Conservation (phyloP, 2,797 vertebrate species). For the Podargus strigoides region DNA sequence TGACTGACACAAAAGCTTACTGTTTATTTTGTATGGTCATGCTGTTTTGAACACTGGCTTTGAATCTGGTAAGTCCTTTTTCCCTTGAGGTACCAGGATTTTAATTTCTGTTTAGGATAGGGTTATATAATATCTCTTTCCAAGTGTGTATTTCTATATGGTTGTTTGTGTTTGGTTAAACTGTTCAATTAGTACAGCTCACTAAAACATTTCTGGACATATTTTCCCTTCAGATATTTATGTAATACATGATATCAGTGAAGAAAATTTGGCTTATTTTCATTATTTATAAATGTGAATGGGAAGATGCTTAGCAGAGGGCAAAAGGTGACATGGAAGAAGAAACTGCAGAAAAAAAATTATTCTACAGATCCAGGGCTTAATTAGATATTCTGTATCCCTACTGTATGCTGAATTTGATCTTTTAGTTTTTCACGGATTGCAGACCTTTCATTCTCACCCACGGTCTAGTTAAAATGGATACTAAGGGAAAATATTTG, state of each 20-base stretch:
- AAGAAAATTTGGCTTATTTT: background rate
- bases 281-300: background rate
- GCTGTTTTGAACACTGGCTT: background rate
- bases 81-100: background rate
- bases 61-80: background rate
- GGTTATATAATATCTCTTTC: background rate
- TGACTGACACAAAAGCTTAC: background rate
- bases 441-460: constrained; percentile 33
- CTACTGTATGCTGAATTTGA: background rate
- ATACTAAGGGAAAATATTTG: constrained; percentile 8
- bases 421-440: constrained; percentile 27
- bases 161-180: background rate
- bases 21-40: background rate
- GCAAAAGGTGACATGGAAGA: background rate
- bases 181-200: background rate
- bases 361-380: background rate
- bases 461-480: background rate
- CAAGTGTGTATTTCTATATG: background rate
- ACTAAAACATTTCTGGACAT: background rate
- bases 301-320: background rate
- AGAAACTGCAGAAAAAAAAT: background rate
- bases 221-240: background rate
- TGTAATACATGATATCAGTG: background rate
- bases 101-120: background rate
- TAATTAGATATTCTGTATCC: constrained; percentile 4